Base-by-base conservation (phyloP, 2,797 vertebrate species). In the Microctenopoma steveboyesi region DNA sequence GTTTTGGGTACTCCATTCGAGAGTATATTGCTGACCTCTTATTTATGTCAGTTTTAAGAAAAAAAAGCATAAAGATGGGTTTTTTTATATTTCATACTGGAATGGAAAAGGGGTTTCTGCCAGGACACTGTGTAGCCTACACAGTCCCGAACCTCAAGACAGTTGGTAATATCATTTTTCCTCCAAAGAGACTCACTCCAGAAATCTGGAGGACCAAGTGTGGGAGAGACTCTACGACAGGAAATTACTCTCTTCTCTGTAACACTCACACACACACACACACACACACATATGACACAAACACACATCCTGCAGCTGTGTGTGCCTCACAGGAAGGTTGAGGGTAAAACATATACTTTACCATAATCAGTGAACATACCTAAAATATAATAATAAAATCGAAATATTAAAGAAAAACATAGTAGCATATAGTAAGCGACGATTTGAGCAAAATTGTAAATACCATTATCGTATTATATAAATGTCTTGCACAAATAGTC, bases 301-400 rank as follows among this genome's bases (percentile, higher is more conserved):
- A 47, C 53, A 78, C 52, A 85, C 63, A 82, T 84, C 73, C 77
- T 85, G 81, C 79, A 85, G 74, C 81, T 89, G 84, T 79, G 40
- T 15, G 61, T 62, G 71, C 37, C 70, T 76, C 16, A 69, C 56
- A 40, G 69, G 71, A 83, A 76, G 46, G n/a, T 50, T n/a, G 42
- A 27, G 48, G 40, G 37, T 9, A 11, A 39, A 39, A 12, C 35
- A 33, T 28, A 12, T 3, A 14, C 22, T 13, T 3, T 6, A 3
- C 1, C 0, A 5, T 15, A 4, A 27, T 42, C 15, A 18, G 2
- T n/a, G 27, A 35, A 4, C 1, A 25, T 30, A 18, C 0, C 4
- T n/a, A 8, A 9, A 39, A 39, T 39, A 39, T 39, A 12, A 39
- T 9, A 39, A 39, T 12, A 37, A 10, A 3, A 39, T 0, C 4